Evolutionary conservation across 1,140 invertebrate species (phyloP).

Genomic region (Apis mellifera): DNA sequence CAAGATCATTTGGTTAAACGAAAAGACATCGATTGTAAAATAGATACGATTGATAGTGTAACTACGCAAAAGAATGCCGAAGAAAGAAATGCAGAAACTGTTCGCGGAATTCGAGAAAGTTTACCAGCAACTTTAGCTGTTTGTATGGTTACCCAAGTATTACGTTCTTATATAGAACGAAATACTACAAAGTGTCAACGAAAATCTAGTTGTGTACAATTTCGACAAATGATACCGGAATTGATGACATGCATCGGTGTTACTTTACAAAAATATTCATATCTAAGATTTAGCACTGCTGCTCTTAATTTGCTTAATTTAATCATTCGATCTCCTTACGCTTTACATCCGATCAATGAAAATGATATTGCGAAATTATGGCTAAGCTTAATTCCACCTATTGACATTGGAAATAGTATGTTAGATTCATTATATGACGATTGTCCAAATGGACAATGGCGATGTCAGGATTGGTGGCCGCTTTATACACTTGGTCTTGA

Average conservation of each 20-base stretch:
- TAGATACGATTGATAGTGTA: not conserved
- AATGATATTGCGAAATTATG: conserved; percentile 75
- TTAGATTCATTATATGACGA: conserved; percentile 75
- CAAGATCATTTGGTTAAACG: conserved; percentile 15
- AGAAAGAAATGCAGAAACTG: conserved; percentile 41
- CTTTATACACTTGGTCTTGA: conserved; percentile 77
- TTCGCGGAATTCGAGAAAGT: conserved; percentile 59
- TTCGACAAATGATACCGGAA: conserved; percentile 75
- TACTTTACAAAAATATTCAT: conserved; percentile 75
- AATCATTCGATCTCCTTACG: conserved; percentile 69
- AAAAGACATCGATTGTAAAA: conserved; percentile 22
- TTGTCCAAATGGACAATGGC: conserved; percentile 70
- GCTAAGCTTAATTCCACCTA: conserved; percentile 75
- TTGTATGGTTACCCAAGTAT: conserved; percentile 73
- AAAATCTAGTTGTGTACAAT: conserved; percentile 67
- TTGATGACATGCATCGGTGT: conserved; percentile 72
- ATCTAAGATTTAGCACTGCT: conserved; percentile 73
- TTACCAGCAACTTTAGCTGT: conserved; percentile 75
- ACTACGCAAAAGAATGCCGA: conserved; percentile 31
- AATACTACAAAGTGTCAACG: conserved; percentile 48
- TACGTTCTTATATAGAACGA: conserved; percentile 70
- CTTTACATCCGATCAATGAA: conserved; percentile 69
- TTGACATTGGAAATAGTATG: conserved; percentile 75
- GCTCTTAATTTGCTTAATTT: conserved; percentile 72
- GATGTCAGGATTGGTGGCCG: conserved; percentile 79